Percentiles rank a stretch among this genome's conserved stretches.
Conservation (phyloP, 2,113 vertebrate species). For the Tamias sibiricus region DNA sequence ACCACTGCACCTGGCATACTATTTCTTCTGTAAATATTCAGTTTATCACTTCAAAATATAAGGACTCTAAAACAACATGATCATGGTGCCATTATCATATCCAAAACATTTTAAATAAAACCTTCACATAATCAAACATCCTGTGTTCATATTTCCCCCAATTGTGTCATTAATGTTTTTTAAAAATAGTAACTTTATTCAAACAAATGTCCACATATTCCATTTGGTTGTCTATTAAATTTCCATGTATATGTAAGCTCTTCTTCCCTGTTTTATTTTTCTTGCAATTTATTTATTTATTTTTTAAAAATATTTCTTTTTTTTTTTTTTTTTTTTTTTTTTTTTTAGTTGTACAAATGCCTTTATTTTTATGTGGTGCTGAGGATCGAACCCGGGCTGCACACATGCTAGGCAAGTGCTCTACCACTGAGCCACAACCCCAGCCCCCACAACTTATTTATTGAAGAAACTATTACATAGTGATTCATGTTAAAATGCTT, state of each 20-base stretch:
- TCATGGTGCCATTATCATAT: neutral
- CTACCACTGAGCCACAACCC: too few relatives aligned
- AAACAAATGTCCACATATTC: neutral
- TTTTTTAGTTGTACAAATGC: too few relatives aligned
- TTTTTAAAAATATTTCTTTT: too few relatives aligned
- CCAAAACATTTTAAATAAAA: neutral
- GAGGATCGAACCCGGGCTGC: too few relatives aligned
- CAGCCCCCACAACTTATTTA: too few relatives aligned
- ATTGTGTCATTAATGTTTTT: neutral
- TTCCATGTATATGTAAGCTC: neutral
- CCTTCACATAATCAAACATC: conserved; percentile 18
- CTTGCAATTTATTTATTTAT: conserved; percentile 27
- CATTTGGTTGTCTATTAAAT: neutral
- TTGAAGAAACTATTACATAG: neutral
- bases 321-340: too few relatives aligned
- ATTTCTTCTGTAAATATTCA: conserved; percentile 25
- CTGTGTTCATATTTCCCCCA: neutral
- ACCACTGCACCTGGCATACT: neutral
- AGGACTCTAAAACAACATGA: neutral
- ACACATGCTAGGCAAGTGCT: too few relatives aligned
- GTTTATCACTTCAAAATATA: neutral
- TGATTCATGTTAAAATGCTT: neutral
- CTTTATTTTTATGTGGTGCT: too few relatives aligned
- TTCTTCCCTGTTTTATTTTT: conserved; percentile 4
- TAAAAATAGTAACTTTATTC: neutral